A percentile compares a stretch with the other conserved stretches of the same genome.
These are phyloP conservation scores for Callorhinus ursinus DNA, from an alignment of 2,113 vertebrate species.

Conservation along the genomic window DNA sequence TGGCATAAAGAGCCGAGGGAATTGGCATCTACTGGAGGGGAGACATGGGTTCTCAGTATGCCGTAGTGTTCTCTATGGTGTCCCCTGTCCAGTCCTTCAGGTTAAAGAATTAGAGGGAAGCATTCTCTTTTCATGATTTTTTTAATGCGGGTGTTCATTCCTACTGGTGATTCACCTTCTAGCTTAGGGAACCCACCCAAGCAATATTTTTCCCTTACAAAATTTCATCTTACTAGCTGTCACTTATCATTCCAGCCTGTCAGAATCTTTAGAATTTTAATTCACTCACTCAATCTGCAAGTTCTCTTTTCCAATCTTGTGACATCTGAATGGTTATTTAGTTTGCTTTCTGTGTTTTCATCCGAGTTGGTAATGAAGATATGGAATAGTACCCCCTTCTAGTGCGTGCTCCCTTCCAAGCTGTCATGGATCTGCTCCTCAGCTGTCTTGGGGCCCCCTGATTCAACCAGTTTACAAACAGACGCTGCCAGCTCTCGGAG, in stretches of 20 bases:
- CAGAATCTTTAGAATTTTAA: constrained; percentile 55
- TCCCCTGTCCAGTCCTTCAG: not conserved
- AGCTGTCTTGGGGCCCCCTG: not conserved
- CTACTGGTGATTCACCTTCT: constrained; percentile 19
- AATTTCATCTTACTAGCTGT: constrained; percentile 32
- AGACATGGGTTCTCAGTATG: rapidly evolving
- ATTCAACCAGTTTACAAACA: not conserved
- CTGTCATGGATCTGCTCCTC: not conserved
- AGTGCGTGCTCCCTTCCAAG: not conserved
- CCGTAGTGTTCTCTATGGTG: not conserved
- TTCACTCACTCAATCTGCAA: not conserved
- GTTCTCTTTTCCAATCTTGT: constrained; percentile 2
- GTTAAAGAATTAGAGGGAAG: not conserved
- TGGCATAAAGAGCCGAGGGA: not conserved
- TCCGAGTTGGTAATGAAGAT: not conserved
- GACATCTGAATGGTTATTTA: not conserved
- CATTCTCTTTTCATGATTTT: not conserved
- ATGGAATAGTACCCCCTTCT: not conserved
- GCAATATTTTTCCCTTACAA: constrained; percentile 20
- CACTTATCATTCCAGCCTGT: constrained; percentile 18
- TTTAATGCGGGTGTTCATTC: not conserved
- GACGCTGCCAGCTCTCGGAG: not conserved
- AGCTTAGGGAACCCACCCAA: not conserved
- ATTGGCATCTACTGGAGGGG: not conserved
- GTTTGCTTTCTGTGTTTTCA: not conserved